Conservation (phyloP, 2,113 vertebrate species). For the Aepyceros melampus region DNA sequence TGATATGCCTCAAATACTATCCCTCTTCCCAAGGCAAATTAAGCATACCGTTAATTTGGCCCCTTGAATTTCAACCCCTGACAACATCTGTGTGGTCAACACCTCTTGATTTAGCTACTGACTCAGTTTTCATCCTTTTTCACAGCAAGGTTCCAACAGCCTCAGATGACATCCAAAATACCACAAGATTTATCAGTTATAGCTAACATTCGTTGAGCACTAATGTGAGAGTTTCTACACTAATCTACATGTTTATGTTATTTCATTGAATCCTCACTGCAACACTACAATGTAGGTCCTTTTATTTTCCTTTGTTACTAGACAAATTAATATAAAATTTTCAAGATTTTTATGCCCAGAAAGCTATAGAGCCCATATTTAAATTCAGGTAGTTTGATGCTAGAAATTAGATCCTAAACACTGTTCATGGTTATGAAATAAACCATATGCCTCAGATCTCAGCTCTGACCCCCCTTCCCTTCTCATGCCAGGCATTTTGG, state of each 20-base stretch:
- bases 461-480: background rate
- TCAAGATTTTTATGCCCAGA: background rate
- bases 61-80: background rate
- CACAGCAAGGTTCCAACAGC: background rate
- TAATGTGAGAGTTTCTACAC: background rate
- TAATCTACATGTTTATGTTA: background rate
- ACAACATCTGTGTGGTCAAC: background rate
- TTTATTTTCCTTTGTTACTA: background rate
- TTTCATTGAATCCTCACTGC: background rate
- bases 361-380: background rate
- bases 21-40: background rate
- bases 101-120: background rate
- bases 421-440: background rate
- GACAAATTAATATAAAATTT: background rate
- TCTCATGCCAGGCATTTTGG: background rate
- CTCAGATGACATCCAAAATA: background rate
- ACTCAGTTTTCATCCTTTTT: background rate
- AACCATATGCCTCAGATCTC: background rate
- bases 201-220: background rate
- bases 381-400: background rate
- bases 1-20: background rate
- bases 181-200: background rate
- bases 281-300: background rate
- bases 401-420: background rate
- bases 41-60: background rate